Conservation (phyloP, 64 coral and sea anemone species). For the Platygyra sinensis region DNA sequence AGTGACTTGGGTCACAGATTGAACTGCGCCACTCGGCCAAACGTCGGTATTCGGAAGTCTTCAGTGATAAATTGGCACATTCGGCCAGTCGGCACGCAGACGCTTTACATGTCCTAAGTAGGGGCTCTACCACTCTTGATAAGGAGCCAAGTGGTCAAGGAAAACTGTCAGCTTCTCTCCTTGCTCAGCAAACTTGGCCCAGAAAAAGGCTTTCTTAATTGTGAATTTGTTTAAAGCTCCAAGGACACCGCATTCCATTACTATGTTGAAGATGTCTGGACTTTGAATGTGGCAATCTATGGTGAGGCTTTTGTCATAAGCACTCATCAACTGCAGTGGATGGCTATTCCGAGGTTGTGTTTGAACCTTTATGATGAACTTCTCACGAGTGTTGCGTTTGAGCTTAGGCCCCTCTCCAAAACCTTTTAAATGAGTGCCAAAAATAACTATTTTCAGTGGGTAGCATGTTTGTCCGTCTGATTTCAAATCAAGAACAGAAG, state of each 20-base stretch:
- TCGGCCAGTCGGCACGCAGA: no score
- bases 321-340: slow-evolving; percentile 34
- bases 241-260: slow-evolving; percentile 94
- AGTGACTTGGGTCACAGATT: no score
- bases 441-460: slow-evolving; percentile 15
- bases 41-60: no score
- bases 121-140: slow-evolving; percentile 11
- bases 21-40: no score
- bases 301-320: slow-evolving; percentile 58
- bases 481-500: neutral
- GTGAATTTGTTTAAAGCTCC: slow-evolving; percentile 32
- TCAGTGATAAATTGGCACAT: no score
- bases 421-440: slow-evolving; percentile 64
- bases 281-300: slow-evolving; percentile 64
- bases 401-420: slow-evolving; percentile 64
- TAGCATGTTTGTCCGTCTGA: neutral
- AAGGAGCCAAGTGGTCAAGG: slow-evolving; percentile 48
- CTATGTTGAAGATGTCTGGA: slow-evolving; percentile 75
- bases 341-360: slow-evolving; percentile 46
- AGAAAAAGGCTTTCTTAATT: slow-evolving; percentile 61
- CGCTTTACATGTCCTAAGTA: neutral
- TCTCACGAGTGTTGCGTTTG: slow-evolving; percentile 17
- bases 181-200: slow-evolving; percentile 32
- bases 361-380: slow-evolving; percentile 79
- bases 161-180: slow-evolving; percentile 37